These are phyloP conservation scores for Podarcis muralis DNA, from an alignment of 2,113 vertebrate genomes.

Conservation along the genomic window DNA sequence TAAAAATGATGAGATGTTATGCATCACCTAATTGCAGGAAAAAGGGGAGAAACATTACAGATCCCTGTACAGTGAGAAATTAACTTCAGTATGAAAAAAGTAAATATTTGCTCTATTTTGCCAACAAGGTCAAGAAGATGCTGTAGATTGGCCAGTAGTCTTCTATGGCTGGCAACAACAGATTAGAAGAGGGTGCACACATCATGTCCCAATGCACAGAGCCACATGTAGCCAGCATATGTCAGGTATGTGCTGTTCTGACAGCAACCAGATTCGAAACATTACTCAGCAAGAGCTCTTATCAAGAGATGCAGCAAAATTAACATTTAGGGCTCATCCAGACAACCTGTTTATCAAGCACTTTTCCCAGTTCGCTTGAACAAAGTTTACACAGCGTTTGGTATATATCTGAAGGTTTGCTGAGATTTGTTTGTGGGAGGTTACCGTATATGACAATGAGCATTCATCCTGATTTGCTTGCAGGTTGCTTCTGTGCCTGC, in stretches of 20 bases:
- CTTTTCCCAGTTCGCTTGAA: too few relatives aligned
- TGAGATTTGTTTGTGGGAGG: too few relatives aligned
- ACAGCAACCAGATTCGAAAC: neutral
- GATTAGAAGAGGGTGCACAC: constrained; percentile 48
- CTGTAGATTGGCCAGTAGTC: constrained; percentile 12
- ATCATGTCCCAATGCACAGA: constrained; percentile 6
- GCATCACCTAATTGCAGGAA: constrained; percentile 45
- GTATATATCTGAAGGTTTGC: too few relatives aligned
- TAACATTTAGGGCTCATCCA: too few relatives aligned
- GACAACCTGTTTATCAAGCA: too few relatives aligned
- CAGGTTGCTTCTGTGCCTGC: too few relatives aligned
- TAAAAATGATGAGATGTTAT: rapidly evolving
- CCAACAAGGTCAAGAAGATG: constrained; percentile 52
- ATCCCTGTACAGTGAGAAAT: constrained; percentile 34
- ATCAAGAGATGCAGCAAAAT: neutral
- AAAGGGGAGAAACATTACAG: neutral
- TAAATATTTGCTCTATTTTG: constrained; percentile 59
- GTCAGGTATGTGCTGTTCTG: neutral
- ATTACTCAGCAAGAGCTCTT: neutral
- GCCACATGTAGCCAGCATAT: constrained; percentile 16
- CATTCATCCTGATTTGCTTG: too few relatives aligned
- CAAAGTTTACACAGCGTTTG: too few relatives aligned
- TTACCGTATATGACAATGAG: too few relatives aligned
- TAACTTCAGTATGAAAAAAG: constrained; percentile 54
- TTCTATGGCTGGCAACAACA: constrained; percentile 9